These are phyloP conservation scores for Brachionichthys hirsutus DNA, from an alignment of 2,113 vertebrate species.

Conservation along the genomic window DNA sequence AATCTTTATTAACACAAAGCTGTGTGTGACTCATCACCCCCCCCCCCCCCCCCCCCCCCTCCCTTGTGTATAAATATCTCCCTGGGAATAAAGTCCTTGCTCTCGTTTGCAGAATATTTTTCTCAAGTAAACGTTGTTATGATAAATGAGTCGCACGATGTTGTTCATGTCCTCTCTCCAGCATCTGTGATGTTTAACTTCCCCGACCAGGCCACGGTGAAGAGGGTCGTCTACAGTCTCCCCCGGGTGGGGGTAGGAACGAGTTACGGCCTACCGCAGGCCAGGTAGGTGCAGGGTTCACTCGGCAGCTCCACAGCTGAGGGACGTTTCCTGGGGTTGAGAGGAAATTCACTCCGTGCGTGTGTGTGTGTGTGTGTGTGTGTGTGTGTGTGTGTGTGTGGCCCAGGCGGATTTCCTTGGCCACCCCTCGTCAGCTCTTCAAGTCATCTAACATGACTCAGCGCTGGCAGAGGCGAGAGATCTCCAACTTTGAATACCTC, in stretches of 20 bases:
- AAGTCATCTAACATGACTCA: conserved; percentile 99
- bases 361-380: conserved; percentile 7
- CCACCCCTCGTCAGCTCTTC: conserved; percentile 96
- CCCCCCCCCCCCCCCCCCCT: no score
- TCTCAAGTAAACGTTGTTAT: neutral
- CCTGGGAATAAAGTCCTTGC: no score
- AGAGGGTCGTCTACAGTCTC: conserved; percentile 97
- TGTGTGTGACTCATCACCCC: no score
- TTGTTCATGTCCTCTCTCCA: conserved; percentile 60
- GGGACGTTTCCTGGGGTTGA: neutral
- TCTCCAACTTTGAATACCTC: conserved; percentile 99
- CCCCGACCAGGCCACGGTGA: conserved; percentile 97
- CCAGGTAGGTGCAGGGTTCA: conserved; percentile 80
- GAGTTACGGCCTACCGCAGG: conserved; percentile 97
- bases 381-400: neutral
- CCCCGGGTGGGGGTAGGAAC: conserved; percentile 97
- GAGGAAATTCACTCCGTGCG: neutral
- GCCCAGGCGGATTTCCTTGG: conserved; percentile 93
- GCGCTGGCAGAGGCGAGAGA: conserved; percentile 98
- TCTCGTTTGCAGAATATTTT: no score
- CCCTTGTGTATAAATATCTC: no score
- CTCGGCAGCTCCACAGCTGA: neutral
- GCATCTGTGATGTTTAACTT: conserved; percentile 99
- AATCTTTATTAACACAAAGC: no score
- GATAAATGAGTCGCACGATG: neutral